These are phyloP conservation scores for Sminthurides aquaticus DNA, from an alignment of 2,888 invertebrate genomes.

Conservation along the genomic window DNA sequence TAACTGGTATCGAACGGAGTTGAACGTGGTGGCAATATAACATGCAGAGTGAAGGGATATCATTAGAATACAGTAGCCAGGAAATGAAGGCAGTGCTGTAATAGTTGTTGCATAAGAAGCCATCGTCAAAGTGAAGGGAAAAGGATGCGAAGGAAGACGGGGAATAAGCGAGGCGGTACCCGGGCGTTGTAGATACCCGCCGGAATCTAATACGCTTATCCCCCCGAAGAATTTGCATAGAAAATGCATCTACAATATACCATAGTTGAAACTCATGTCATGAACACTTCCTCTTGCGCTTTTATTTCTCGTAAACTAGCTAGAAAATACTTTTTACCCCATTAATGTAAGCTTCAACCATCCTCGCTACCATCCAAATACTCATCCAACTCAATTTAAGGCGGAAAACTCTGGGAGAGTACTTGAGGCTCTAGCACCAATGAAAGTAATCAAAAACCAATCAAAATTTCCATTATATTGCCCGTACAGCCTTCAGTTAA, in stretches of 20 bases:
- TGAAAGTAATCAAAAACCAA: slow-evolving; percentile 17
- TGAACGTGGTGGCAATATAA: too few species aligned
- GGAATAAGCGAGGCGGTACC: too few species aligned
- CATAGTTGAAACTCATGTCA: background rate
- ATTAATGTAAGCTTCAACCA: too few species aligned
- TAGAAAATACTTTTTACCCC: background rate
- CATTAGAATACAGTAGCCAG: too few species aligned
- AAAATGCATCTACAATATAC: background rate
- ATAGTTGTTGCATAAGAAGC: too few species aligned
- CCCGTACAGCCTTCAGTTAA: background rate
- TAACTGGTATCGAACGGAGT: too few species aligned
- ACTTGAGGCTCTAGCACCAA: background rate
- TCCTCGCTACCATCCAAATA: background rate
- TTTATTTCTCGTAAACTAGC: background rate
- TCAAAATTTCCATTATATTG: slow-evolving; percentile 17
- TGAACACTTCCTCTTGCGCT: background rate
- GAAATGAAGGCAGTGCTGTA: background rate
- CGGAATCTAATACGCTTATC: background rate
- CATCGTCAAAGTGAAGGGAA: too few species aligned
- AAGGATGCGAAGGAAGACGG: too few species aligned
- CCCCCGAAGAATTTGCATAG: background rate
- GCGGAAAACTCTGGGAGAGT: background rate
- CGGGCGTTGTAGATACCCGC: background rate
- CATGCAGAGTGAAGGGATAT: too few species aligned
- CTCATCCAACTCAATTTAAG: background rate